Evolutionary conservation across 2,888 invertebrate genomes (phyloP).

Genomic region (Drosophila meridiana): DNA sequence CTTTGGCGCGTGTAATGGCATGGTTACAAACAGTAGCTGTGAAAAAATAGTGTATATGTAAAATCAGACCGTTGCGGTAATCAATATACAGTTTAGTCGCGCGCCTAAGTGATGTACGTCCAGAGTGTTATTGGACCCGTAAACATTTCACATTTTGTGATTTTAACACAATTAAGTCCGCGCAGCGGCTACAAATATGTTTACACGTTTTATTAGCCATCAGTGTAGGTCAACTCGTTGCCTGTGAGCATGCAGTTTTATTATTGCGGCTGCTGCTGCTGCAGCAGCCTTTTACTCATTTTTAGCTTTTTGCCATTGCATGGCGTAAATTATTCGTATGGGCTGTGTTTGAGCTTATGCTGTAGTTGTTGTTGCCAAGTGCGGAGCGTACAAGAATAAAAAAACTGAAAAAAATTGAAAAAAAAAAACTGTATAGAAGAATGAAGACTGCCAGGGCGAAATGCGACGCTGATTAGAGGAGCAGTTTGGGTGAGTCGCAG

Average conservation of each 20-base stretch:
- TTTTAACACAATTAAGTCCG: neutral
- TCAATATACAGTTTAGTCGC: neutral
- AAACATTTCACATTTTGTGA: neutral
- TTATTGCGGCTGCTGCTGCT: slow-evolving; percentile 23
- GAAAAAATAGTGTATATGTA: slow-evolving; percentile 25
- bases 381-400: slow-evolving; percentile 42
- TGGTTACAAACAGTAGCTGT: slow-evolving; percentile 50
- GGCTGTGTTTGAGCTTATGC: slow-evolving; percentile 56
- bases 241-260: slow-evolving; percentile 45
- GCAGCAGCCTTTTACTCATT: slow-evolving; percentile 72
- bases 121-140: neutral
- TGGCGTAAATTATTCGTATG: slow-evolving; percentile 80
- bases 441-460: slow-evolving; percentile 57
- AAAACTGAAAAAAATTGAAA: slow-evolving; percentile 6
- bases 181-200: slow-evolving; percentile 1
- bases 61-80: neutral
- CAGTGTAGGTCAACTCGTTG: slow-evolving; percentile 53
- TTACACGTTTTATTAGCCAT: slow-evolving; percentile 17
- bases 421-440: slow-evolving; percentile 53
- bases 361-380: slow-evolving; percentile 56
- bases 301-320: slow-evolving; percentile 75
- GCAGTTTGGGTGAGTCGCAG: slow-evolving; percentile 67
- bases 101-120: neutral
- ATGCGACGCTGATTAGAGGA: slow-evolving; percentile 31
- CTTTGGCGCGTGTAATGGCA: slow-evolving; percentile 65